A percentile compares a stretch with the other conserved stretches of the same genome.
Evolutionary conservation across 2,797 vertebrate genomes (phyloP).

Genomic region (Micromesistius poutassou): DNA sequence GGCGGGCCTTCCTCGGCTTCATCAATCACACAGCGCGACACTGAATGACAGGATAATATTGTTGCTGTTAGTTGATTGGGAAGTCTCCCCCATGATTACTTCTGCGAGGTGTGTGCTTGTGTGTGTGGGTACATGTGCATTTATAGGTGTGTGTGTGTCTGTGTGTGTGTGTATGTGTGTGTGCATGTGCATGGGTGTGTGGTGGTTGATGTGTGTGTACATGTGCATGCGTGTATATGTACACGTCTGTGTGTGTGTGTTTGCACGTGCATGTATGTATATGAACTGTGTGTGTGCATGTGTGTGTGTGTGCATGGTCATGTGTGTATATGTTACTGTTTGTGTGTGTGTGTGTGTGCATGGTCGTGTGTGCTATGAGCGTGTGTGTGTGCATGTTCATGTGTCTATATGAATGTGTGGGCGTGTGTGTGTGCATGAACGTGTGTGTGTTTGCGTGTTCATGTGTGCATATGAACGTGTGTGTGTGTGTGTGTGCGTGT

Average conservation of each 20-base stretch:
- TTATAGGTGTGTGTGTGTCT: constrained; percentile 11
- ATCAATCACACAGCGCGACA: constrained; percentile 70
- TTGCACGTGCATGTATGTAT: neutral
- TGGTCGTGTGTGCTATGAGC: constrained; percentile 13
- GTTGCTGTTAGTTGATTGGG: constrained; percentile 69
- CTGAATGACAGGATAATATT: constrained; percentile 78
- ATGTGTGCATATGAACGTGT: constrained; percentile 13
- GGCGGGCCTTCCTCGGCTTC: constrained; percentile 46
- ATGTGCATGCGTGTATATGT: neutral
- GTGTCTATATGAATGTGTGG: constrained; percentile 1
- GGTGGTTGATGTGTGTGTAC: neutral
- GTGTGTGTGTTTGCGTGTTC: constrained; percentile 11
- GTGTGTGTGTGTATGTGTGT: constrained; percentile 17
- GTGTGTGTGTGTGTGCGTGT: neutral
- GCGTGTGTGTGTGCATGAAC: no score
- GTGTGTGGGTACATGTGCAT: constrained; percentile 21
- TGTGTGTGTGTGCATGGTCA: constrained; percentile 13
- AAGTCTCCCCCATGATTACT: constrained; percentile 42
- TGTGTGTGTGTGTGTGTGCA: neutral
- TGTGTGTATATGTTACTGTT: constrained; percentile 8
- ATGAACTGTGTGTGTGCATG: neutral
- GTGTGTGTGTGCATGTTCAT: constrained; percentile 15
- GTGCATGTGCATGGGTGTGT: neutral
- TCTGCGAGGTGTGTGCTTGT: constrained; percentile 20
- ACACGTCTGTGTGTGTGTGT: no score